These are phyloP conservation scores for Ectemnius lituratus DNA, from an alignment of 2,888 invertebrate genomes.

Conservation along the genomic window DNA sequence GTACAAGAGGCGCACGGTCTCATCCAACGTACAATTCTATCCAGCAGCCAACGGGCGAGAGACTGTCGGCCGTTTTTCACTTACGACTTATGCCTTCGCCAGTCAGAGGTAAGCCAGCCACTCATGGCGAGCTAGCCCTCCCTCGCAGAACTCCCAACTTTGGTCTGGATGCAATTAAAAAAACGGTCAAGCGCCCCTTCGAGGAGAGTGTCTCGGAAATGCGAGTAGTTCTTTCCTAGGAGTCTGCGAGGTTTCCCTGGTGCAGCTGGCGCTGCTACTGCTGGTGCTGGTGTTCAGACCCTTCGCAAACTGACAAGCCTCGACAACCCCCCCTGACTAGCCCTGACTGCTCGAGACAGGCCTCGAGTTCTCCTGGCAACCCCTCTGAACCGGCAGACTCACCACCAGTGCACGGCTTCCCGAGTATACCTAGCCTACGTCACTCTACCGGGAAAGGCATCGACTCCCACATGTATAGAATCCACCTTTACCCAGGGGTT, in stretches of 20 bases:
- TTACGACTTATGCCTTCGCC: neutral
- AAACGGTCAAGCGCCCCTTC: conserved; percentile 66
- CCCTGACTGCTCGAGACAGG: neutral
- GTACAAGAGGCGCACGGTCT: conserved; percentile 22
- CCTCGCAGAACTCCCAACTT: conserved; percentile 51
- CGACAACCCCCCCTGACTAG: conserved; percentile 17
- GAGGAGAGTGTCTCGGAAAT: conserved; percentile 52
- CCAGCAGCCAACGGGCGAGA: neutral
- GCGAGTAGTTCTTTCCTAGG: conserved; percentile 57
- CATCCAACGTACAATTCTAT: conserved; percentile 33
- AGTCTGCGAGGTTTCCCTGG: conserved; percentile 31
- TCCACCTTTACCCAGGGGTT: conserved; percentile 30
- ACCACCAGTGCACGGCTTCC: conserved; percentile 34
- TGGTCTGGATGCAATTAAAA: conserved; percentile 68
- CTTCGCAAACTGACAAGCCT: conserved; percentile 9
- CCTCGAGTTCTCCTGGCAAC: conserved; percentile 13
- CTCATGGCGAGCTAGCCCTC: neutral
- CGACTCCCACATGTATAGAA: conserved; percentile 10
- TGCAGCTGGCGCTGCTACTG: conserved; percentile 22
- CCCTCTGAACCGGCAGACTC: conserved; percentile 3
- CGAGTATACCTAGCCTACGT: conserved; percentile 49
- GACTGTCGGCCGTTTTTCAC: conserved; percentile 13
- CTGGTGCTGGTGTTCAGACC: too few relatives aligned
- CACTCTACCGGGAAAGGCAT: conserved; percentile 32
- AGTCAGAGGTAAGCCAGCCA: neutral